Evolutionary conservation across 2,888 invertebrate genomes (phyloP).

Genomic region (Clusia tigrina): DNA sequence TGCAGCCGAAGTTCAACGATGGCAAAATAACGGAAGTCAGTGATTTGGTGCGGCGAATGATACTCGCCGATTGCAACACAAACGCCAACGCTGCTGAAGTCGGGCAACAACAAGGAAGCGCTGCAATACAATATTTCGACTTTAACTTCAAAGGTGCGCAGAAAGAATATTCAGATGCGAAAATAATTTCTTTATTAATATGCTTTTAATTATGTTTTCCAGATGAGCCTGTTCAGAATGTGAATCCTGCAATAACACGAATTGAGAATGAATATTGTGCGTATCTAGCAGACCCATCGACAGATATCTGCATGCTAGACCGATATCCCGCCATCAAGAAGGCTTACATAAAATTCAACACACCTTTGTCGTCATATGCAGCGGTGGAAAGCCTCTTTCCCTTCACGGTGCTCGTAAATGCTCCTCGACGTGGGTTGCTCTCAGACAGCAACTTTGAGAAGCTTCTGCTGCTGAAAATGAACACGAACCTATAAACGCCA

Average conservation of each 20-base stretch:
- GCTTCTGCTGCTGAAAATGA: conserved; percentile 20
- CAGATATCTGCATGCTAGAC: background rate
- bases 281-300: background rate
- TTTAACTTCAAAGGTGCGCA: background rate
- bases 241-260: background rate
- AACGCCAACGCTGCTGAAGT: background rate
- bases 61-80: background rate
- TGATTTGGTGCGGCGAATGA: conserved; percentile 8
- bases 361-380: conserved; percentile 21
- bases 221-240: background rate
- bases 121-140: background rate
- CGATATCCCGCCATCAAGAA: conserved; percentile 19
- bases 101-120: background rate
- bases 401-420: conserved; percentile 20
- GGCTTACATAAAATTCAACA: conserved; percentile 18
- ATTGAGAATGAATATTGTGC: background rate
- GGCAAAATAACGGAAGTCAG: conserved; percentile 14
- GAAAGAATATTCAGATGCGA: background rate
- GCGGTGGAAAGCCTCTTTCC: conserved; percentile 26
- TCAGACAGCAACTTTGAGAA: conserved; percentile 22
- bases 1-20: background rate
- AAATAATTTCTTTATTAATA: background rate
- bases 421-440: conserved; percentile 16
- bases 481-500: no score
- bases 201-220: background rate